Base-by-base conservation (phyloP, 1,140 invertebrate genomes). In the Drosophila navojoa region DNA sequence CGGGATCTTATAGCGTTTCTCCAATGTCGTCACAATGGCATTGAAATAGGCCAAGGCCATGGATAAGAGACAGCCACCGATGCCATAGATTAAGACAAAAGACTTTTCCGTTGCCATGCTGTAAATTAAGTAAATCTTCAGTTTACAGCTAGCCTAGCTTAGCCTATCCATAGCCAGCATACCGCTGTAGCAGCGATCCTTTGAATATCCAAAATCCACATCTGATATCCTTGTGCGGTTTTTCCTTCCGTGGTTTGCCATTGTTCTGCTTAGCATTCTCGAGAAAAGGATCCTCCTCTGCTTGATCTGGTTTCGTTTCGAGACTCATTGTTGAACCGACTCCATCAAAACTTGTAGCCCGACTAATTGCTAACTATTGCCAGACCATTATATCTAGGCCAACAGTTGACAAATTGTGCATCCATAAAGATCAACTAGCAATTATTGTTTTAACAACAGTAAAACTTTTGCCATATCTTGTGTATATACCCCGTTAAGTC, bases 1-100 rank as follows among this genome's bases (percentile, higher is more conserved):
- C 0, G 95, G 95, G 85, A 97, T 96, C 80, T 95, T 96, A 87
- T 96, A 97, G 75, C 96, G 93, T 86, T 97, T 97, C 85, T 97
- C 96, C 47, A 97, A 91, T 0, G 96, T 97, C 9, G 96, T 96
- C 42, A 97, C 94, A 2, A 95, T 96, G 1, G 95, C 95, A 70
- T 95, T 95, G 62, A 95, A 96, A 81, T 97, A 97, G 0, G 95
- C 94, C 79, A 94, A 95, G 72, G 95, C 94, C 60, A 96, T 95
- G 9, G 94, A 94, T 70, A 96, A 94, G 52, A 96, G 93, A 71
- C 95, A 95, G 0, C 95, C 96, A 1, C 96, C 92, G 1, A 96
- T 87, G 13, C 95, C 96, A 74, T 96, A 97, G 0, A 96, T 84
- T 40, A 96, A 91, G 1, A 96, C 94, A 68, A 96, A 97, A 0